Conservation (phyloP, 2,113 vertebrate species). For the Catharus fuscescens region DNA sequence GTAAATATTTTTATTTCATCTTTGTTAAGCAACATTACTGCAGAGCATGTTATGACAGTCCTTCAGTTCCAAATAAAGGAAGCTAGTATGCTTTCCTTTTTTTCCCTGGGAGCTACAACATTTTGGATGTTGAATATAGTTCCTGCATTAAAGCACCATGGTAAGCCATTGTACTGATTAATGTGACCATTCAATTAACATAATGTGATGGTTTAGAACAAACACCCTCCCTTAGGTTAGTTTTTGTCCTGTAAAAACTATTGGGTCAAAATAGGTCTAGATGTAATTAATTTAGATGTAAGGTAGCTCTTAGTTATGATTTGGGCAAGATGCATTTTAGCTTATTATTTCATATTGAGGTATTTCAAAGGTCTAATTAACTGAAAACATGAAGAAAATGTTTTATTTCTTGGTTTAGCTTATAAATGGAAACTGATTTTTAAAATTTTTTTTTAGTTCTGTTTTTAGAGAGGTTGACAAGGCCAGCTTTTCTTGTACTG, state of each 20-base stretch:
- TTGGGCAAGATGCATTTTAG: not conserved
- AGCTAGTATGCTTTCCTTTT: not conserved
- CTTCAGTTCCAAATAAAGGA: not conserved
- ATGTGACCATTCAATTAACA: not conserved
- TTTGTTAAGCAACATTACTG: not conserved
- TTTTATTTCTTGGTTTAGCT: not conserved
- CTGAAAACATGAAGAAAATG: not conserved
- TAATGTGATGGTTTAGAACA: not conserved
- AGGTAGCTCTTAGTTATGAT: not conserved
- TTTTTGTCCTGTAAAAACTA: not conserved
- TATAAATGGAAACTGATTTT: not conserved
- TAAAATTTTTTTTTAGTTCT: not conserved
- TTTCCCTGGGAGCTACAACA: not conserved
- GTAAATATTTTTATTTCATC: conserved; percentile 23
- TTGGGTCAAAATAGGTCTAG: not conserved
- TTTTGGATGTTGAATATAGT: not conserved
- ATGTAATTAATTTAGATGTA: not conserved
- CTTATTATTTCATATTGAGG: not conserved
- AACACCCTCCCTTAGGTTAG: not conserved
- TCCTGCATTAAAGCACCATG: not conserved
- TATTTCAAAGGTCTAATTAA: not conserved
- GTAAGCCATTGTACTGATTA: not conserved
- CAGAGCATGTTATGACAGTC: not conserved
- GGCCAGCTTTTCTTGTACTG: not conserved
- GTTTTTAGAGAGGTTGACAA: not conserved